Conservation (phyloP, 2,113 vertebrate species). For the Tursiops truncatus region DNA sequence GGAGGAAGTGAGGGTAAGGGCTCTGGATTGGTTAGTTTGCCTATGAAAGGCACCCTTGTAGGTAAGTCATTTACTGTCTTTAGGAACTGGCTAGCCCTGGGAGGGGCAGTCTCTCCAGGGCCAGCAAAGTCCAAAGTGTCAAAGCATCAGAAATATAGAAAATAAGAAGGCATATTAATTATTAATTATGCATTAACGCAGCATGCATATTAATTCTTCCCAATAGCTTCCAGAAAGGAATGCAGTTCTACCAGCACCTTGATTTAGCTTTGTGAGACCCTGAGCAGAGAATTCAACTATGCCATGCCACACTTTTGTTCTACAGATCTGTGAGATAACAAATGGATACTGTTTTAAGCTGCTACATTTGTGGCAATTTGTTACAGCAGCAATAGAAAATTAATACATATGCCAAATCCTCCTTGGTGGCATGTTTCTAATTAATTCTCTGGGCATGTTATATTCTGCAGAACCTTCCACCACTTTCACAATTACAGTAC, state of each 20-base stretch:
- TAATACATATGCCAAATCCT: constrained; percentile 18
- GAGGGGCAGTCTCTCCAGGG: neutral
- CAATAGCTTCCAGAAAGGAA: neutral
- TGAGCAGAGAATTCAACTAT: neutral
- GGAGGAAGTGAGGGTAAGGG: neutral
- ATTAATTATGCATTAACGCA: neutral
- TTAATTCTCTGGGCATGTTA: constrained; percentile 22
- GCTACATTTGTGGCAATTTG: neutral
- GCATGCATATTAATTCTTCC: neutral
- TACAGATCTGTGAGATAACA: neutral
- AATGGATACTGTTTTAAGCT: neutral
- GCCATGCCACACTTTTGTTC: neutral
- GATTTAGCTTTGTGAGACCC: constrained; percentile 1
- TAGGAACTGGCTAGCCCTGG: neutral
- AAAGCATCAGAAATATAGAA: neutral
- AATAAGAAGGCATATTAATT: neutral
- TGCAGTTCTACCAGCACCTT: neutral
- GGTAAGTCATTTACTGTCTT: neutral
- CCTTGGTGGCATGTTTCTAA: constrained; percentile 33
- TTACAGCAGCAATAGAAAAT: constrained; percentile 54
- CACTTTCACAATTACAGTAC: constrained; percentile 38
- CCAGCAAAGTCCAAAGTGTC: neutral
- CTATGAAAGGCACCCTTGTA: neutral
- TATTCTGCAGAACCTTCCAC: constrained; percentile 12
- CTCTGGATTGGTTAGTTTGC: neutral